A percentile compares a stretch with the other conserved stretches of the same genome.
phyloP scores from a whole-genome alignment of 1,140 invertebrate species.

The Drepana arcuata region DNA sequence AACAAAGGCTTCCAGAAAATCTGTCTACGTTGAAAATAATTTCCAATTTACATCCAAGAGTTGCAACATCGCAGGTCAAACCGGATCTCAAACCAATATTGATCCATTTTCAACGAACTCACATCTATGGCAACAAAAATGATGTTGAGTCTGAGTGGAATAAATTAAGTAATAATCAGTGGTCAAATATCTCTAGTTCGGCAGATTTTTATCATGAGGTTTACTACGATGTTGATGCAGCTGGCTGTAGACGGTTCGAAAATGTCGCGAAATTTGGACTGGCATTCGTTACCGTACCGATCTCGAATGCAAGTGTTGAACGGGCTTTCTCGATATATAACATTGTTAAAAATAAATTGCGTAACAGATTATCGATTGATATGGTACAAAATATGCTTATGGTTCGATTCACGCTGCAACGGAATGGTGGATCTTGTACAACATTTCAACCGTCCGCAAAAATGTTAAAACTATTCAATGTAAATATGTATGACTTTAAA shows the following conservation, averaged over 20 bases:
- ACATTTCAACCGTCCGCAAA: background rate
- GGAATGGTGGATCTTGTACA: background rate
- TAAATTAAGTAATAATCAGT: constrained; percentile 12
- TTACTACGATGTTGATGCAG: constrained; percentile 25
- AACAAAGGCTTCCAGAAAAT: constrained; percentile 29
- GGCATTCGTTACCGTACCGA: constrained; percentile 19
- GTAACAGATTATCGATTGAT: background rate
- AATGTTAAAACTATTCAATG: no score
- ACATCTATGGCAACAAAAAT: constrained; percentile 15
- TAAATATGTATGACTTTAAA: no score
- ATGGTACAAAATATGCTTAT: background rate
- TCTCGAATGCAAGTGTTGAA: constrained; percentile 29
- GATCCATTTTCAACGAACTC: constrained; percentile 16
- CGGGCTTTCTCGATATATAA: constrained; percentile 22
- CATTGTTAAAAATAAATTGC: constrained; percentile 18
- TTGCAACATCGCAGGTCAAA: constrained; percentile 24
- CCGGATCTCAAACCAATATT: constrained; percentile 11
- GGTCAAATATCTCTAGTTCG: constrained; percentile 11
- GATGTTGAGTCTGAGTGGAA: constrained; percentile 10
- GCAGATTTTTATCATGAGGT: constrained; percentile 28
- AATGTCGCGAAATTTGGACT: background rate
- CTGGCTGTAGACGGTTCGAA: constrained; percentile 4
- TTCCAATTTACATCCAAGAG: constrained; percentile 23
- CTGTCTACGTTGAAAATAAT: constrained; percentile 24
- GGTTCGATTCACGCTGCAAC: background rate